Evolutionary conservation across 2,113 vertebrate genomes (phyloP).

Genomic region (Lota lota): DNA sequence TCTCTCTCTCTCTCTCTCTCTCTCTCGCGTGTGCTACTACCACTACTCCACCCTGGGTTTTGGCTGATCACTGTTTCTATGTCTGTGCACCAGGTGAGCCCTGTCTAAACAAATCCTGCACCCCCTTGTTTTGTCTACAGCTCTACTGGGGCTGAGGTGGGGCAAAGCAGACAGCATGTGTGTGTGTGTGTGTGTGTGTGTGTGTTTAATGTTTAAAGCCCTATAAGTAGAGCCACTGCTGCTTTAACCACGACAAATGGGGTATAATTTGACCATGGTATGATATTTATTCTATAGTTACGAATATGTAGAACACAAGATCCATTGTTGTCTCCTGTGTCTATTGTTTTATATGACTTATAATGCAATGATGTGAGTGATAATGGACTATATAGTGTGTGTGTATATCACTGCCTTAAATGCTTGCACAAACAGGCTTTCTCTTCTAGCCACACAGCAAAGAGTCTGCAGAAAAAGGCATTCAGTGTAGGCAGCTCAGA

Average conservation of each 20-base stretch:
- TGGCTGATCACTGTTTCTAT: conserved; percentile 57
- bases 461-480: conserved; percentile 13
- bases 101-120: conserved; percentile 70
- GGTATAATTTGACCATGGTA: no score
- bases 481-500: conserved; percentile 15
- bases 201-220: no score
- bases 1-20: not conserved
- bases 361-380: no score
- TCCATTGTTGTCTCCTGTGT: no score
- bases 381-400: not conserved
- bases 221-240: no score
- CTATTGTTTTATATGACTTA: no score
- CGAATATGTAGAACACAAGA: no score
- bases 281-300: no score
- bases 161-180: conserved; percentile 35
- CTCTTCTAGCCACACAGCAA: not conserved
- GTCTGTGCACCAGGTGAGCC: conserved; percentile 69
- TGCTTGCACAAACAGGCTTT: not conserved
- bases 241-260: no score
- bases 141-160: conserved; percentile 38
- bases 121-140: conserved; percentile 71
- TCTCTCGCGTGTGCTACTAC: conserved; percentile 1
- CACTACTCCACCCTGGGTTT: conserved; percentile 21
- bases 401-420: not conserved
- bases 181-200: conserved; percentile 12